Evolutionary conservation across 2,888 invertebrate species (phyloP), one percentile per base, ranked within the genome.

Genomic region (Atethmia centrago): DNA sequence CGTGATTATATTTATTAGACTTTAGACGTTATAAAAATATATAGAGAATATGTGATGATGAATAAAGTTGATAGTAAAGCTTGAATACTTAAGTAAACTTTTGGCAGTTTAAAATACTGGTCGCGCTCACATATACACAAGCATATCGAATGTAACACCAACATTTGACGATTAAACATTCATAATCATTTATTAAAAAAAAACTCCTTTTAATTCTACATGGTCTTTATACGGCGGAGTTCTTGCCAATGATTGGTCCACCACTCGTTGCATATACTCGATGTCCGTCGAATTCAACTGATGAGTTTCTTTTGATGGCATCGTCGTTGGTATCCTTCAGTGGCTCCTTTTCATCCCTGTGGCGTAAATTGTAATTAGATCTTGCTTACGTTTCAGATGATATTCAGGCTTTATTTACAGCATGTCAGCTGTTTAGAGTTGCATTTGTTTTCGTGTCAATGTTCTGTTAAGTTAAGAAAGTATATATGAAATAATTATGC

Each of bases 201-300:
- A 74, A 71, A 74, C 59, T 79, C 68, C 71, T 68, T 77, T 67
- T 85, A 49, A 45, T 62, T 25, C 40, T 55, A 51, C 49, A 14
- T 61, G 69, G 68, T 61, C 85, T 94, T 59, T 97, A 98, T 88
- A 99, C 98, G 70, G 98, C 98, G n/a, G 98, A 98, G 93, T 98
- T 98, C 96, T 98, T 98, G 87, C 98, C 98, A 90, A 98, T 98
- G 88, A 98, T 97, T 87, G 97, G 98, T 75, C 98, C 98, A 78
- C 98, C 98, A 76, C 98, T 98, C 90, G 98, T 98, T 58, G 98
- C 98, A 90, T 98, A 98, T 51, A 98, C 98, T 87, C 98, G 97
- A 89, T 97, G 97, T 8, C 98, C 98, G 89, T 98, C 98, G 91
- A 98, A 98, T 91, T 98, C 98, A 36, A 98, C 97, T 36, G 98